Percentiles rank a stretch among this genome's conserved stretches.
Evolutionary conservation across 2,888 invertebrate species (phyloP).

Genomic region (Ametastegia equiseti): DNA sequence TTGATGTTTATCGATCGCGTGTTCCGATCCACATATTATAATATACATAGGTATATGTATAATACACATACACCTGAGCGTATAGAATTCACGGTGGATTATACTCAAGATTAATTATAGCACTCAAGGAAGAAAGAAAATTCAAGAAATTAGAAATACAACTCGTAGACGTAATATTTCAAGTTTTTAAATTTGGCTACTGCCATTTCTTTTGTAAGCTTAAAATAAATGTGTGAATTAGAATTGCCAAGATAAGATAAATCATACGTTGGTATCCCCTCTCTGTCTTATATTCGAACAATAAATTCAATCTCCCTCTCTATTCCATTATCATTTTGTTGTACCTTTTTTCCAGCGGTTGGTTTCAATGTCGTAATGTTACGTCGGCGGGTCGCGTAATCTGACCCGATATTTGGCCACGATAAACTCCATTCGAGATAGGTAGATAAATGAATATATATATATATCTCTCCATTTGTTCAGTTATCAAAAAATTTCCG

Average conservation of each 20-base stretch:
- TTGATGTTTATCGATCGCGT: background rate
- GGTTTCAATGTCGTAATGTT: background rate
- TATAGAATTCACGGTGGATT: background rate
- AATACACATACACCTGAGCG: background rate
- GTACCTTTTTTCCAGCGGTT: background rate
- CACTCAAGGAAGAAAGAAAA: background rate
- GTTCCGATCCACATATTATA: background rate
- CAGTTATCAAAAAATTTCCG: background rate
- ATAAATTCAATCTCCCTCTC: conserved; percentile 1
- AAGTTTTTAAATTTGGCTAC: conserved; percentile 10
- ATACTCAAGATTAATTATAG: background rate
- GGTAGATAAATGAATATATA: background rate
- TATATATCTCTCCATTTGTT: no score
- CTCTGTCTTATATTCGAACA: background rate
- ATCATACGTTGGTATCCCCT: background rate
- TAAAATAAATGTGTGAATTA: background rate
- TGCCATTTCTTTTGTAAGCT: background rate
- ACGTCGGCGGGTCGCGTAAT: background rate
- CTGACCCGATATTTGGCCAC: background rate
- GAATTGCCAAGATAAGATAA: conserved; percentile 9
- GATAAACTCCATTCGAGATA: background rate
- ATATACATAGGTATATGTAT: no score
- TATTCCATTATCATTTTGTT: background rate
- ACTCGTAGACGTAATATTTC: no score
- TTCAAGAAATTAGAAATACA: background rate